phyloP scores from a whole-genome alignment of 2,113 vertebrate species.

The Prochilodus magdalenae region DNA sequence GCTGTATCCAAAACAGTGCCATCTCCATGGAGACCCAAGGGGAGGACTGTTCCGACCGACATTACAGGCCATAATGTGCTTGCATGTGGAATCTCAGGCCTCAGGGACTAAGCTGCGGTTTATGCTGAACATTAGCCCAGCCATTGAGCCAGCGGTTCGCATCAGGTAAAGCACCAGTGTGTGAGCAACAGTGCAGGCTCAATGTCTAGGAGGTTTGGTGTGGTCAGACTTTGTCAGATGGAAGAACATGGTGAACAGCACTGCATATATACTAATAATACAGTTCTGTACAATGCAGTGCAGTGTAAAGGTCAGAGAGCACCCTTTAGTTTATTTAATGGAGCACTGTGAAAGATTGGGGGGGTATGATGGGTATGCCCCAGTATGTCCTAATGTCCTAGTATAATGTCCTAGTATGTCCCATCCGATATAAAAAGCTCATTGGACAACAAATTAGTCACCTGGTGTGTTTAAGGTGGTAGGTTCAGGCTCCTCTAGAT shows the following conservation, averaged over 20 bases:
- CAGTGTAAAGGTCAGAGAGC: too few species aligned
- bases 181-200: constrained; percentile 9
- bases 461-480: too few species aligned
- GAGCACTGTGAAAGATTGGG: too few species aligned
- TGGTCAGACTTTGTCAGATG: neutral
- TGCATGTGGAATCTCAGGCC: constrained; percentile 48
- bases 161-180: constrained; percentile 42
- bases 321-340: too few species aligned
- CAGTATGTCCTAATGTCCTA: too few species aligned
- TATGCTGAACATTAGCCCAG: constrained; percentile 21
- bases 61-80: constrained; percentile 45
- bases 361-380: too few species aligned
- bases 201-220: neutral
- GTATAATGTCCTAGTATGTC: too few species aligned
- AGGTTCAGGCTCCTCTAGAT: too few species aligned
- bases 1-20: constrained; percentile 51
- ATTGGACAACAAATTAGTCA: too few species aligned
- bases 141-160: constrained; percentile 50
- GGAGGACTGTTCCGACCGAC: constrained; percentile 37
- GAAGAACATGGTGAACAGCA: neutral
- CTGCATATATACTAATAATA: too few species aligned
- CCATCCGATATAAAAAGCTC: too few species aligned
- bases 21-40: constrained; percentile 38
- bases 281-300: too few species aligned
- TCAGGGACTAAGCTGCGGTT: constrained; percentile 31